Evolutionary conservation across 2,113 vertebrate genomes (phyloP).

Genomic region (Sigmodon hispidus): DNA sequence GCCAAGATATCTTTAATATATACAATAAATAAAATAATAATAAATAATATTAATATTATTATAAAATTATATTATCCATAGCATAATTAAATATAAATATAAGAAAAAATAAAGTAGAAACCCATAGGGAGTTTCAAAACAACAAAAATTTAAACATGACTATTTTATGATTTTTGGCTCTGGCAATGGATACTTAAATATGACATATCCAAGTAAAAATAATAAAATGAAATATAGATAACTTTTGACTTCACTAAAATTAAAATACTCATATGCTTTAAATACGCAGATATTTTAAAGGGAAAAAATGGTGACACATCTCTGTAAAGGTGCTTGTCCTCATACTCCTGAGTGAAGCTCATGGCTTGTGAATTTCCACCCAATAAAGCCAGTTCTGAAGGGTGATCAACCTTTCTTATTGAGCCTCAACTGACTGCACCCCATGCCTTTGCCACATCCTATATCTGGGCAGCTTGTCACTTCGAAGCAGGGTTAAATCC

Average conservation of each 20-base stretch:
- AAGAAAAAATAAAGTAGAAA: neutral
- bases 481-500: neutral
- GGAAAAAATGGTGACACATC: neutral
- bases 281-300: too few species aligned
- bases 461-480: neutral
- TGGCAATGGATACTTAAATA: neutral
- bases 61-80: neutral
- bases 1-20: neutral
- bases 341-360: neutral
- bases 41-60: neutral
- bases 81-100: neutral
- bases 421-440: too few species aligned
- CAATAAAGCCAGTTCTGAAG: neutral
- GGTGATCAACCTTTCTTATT: rapidly evolving
- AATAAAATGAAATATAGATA: neutral
- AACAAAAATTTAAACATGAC: neutral
- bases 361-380: neutral
- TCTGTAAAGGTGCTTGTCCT: neutral
- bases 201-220: neutral
- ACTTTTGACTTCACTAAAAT: neutral
- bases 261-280: neutral
- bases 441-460: neutral
- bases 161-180: neutral
- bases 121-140: neutral
- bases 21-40: neutral